Evolutionary conservation across 2,113 vertebrate species (phyloP), one percentile per base, ranked within the genome.

Genomic region (Polypterus bichir): DNA sequence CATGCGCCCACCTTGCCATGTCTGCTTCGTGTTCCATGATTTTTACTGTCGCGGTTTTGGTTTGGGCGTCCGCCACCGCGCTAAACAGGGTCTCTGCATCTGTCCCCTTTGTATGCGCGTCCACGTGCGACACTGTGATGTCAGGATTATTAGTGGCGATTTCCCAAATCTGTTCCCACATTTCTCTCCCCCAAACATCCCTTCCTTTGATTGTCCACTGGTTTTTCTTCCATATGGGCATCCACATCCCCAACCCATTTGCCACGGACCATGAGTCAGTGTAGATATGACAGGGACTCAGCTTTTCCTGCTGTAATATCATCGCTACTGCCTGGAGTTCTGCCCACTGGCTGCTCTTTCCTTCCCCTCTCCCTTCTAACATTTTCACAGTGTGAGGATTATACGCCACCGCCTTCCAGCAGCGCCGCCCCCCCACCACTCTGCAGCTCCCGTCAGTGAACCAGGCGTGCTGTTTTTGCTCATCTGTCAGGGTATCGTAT

Each of bases 381-480:
- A 2, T 2, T 57, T 63, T 54, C 0, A 48, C 44, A 3, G 44
- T 2, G 11, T 57, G 48, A 3, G 62, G 62, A n/a, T 63, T 63
- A 8, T 3, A 63, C 6, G 62, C 53, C 3, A 55, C 62, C 9
- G 9, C 45, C 48, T 64, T 64, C 62, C 62, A 58, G 6, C 8
- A 44, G 5, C 54, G 48, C 3, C 44, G 3, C 5, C 47, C 47
- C 11, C 5, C 10, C 1, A 58, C n/a, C 8, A 57, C 56, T 3
- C 44, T 49, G 1, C 46, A 53, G 5, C 46, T 57, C 4, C 62
- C 62, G 57, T 64, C 62, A 3, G 62, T 64, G 44, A 64, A 64
- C 62, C 62, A 57, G 6, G 47, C 47, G 57, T 64, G 62, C 9
- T 6, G 1, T 44, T 58, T 9, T 44, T 57, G n/a, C 4, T 57